Evolutionary conservation across 2,797 vertebrate species (phyloP), one percentile per base, ranked within the genome.

Genomic region (Pipistrellus pipistrellus): DNA sequence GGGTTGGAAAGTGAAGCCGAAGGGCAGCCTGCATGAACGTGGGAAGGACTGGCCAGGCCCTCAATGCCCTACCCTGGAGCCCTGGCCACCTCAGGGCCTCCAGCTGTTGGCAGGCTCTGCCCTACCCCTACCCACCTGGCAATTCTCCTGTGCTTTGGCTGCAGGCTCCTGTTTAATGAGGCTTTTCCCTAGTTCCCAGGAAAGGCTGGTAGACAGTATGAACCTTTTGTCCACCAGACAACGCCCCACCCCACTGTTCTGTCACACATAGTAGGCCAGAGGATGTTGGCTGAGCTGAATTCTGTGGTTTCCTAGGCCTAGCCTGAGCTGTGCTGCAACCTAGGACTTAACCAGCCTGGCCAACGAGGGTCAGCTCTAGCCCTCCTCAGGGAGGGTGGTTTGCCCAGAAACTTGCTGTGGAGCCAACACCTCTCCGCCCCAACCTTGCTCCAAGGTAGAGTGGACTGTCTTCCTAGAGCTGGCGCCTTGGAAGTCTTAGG

Each of bases 111-210:
- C 23, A 35, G 72, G 32, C 23, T 81, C 82, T 62, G 80, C 38
- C 9, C 32, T 32, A 68, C 51, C 30, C 62, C 75, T 82, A 69
- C 72, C 93, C n/a, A 77, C 97, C 77, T 66, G 84, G 85, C 64
- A 69, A 72, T 57, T 95, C 66, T 68, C 71, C 78, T 90, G 57
- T 88, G 95, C 76, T 62, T 91, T 93, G 84, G 51, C 68, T 78
- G 69, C 27, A 83, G 90, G 64, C 62, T 88, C 57, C 68, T 59
- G 35, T 71, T 94, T 75, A 89, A 78, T 76, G 81, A 95, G 23
- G 53, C 77, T 95, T 82, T 66, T 12, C 48, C 53, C 69, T 48
- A 62, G 62, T 78, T 82, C 82, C 77, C 73, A 89, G 93, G 51
- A 78, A 95, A 95, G 66, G 77, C 46, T 72, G 41, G 25, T 48